These are phyloP conservation scores for Drosophila littoralis DNA, from an alignment of 1,140 invertebrate species.

Conservation along the genomic window DNA sequence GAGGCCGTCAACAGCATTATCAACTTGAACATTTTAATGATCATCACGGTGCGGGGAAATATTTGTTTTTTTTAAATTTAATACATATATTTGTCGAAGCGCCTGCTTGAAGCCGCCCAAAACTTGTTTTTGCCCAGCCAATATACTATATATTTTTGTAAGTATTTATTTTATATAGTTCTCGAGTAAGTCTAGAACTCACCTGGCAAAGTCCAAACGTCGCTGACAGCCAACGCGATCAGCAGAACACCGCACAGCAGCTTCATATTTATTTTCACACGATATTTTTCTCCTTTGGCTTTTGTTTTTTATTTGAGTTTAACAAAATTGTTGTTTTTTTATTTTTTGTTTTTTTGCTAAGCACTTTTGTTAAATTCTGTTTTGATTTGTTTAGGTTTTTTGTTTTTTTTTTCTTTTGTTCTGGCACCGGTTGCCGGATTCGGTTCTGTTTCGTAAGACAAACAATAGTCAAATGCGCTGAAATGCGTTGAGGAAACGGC, in stretches of 20 bases:
- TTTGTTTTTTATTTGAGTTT: constrained; percentile 20
- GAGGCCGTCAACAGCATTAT: constrained; percentile 48
- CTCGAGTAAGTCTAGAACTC: constrained; percentile 37
- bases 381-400: constrained; percentile 33
- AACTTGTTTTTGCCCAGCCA: constrained; percentile 13
- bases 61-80: neutral
- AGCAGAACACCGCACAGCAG: constrained; percentile 54
- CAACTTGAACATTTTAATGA: constrained; percentile 20
- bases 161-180: neutral
- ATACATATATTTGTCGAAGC: neutral
- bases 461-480: constrained; percentile 78
- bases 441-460: constrained; percentile 72
- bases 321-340: constrained; percentile 20
- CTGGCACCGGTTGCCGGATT: constrained; percentile 50
- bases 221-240: constrained; percentile 61
- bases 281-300: constrained; percentile 11
- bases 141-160: neutral
- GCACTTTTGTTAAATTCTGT: constrained; percentile 29
- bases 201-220: constrained; percentile 70
- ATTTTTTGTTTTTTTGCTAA: constrained; percentile 1
- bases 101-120: neutral
- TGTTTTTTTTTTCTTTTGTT: constrained; percentile 8
- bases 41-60: constrained; percentile 1
- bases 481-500: constrained; percentile 78
- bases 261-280: constrained; percentile 71